Evolutionary conservation across 1,140 invertebrate species (phyloP), one percentile per base, ranked within the genome.

Genomic region (Danaus plexippus): DNA sequence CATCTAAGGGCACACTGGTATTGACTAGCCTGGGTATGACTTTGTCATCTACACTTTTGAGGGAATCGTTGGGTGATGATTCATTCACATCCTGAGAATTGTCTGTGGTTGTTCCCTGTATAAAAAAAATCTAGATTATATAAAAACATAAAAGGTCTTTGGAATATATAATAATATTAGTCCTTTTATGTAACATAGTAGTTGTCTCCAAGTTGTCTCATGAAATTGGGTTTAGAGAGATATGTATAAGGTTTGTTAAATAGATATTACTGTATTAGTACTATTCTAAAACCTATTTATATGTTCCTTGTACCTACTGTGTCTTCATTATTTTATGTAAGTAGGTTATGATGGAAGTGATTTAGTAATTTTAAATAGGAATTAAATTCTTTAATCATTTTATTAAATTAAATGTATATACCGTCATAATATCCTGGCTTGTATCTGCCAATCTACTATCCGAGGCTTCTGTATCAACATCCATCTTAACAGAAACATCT

Each of bases 11-110:
- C 47, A 86, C 75, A 11, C 66, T 66, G 7, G 75, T 80, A 71
- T 93, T 92, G 50, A 92, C 90, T 80, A 93, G 79, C 76, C 91
- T 88, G 59, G 92, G 92, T 82, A 93, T 93, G 58, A 91, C 87
- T 84, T 93, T 93, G n/a, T 73, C 69, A 60, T 57, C 64, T n/a
- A 56, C 49, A 43, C 57, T 67, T 18, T 71, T 54, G 9, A 52
- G 43, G 11, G 60, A 52, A 9, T 44, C 45, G 57, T 74, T 66
- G 0, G 67, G 69, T 59, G 69, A 84, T 51, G 57, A 71, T 67
- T 57, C 76, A 8, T 56, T 50, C 0, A 57, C 13, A 9, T 60
- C 64, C 54, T 66, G 50, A n/a, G 50, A 61, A 6, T 47, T 52
- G 41, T 66, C 65, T 11, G 61, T 65, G 9, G 56, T 45, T 22